Conservation (phyloP, 2,888 invertebrate genomes). For the Caenorhabditis sp. region DNA sequence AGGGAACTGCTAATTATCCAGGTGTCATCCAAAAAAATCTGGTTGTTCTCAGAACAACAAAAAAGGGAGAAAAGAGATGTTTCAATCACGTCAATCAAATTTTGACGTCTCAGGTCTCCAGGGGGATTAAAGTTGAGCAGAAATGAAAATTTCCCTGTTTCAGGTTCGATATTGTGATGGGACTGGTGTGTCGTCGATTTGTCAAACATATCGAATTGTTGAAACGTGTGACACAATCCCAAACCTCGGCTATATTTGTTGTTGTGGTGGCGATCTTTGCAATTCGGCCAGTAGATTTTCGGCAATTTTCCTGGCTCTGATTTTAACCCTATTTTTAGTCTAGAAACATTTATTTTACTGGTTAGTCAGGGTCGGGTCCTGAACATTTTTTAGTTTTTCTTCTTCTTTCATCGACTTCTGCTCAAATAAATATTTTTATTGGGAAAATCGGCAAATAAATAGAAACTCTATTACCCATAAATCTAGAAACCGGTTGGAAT, state of each 20-base stretch:
- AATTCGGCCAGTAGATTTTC: constrained; percentile 20
- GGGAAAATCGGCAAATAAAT: no score
- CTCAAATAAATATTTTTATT: no score
- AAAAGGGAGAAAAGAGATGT: no score
- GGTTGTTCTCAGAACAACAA: neutral
- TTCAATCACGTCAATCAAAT: constrained; percentile 1
- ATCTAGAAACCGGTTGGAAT: constrained; percentile 62
- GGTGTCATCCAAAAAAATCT: neutral
- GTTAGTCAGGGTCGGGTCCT: neutral
- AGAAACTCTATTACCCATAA: constrained; percentile 25
- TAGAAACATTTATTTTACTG: no score
- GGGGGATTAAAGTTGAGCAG: constrained; percentile 3
- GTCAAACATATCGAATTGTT: constrained; percentile 65
- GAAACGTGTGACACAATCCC: constrained; percentile 67
- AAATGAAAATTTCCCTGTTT: no score
- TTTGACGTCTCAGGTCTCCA: neutral
- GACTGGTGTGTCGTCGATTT: constrained; percentile 65
- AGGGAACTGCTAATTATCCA: constrained; percentile 8
- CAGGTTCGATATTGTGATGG: constrained; percentile 70
- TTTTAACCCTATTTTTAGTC: no score
- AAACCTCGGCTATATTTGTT: constrained; percentile 66
- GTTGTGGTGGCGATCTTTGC: constrained; percentile 59
- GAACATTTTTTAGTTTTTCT: neutral
- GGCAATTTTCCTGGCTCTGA: neutral
- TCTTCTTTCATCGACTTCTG: neutral